These are phyloP conservation scores for Periophthalmus magnuspinnatus DNA, from an alignment of 2,797 vertebrate genomes.

Conservation along the genomic window DNA sequence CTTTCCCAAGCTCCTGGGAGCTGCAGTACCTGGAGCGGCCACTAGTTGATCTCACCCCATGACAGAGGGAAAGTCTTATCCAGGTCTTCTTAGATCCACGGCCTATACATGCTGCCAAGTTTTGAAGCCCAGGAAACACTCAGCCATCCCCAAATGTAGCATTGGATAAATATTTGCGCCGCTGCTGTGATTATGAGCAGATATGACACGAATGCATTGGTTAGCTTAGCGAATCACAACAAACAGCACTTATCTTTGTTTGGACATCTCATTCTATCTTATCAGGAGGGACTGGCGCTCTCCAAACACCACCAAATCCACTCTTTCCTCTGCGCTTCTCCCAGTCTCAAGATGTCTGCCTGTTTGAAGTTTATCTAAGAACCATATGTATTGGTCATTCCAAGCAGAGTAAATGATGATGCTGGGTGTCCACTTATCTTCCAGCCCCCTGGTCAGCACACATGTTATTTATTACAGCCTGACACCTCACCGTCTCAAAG, in stretches of 20 bases:
- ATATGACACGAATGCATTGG: conserved; percentile 54
- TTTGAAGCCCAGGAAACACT: conserved; percentile 41
- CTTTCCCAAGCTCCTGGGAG: no score
- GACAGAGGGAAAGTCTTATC: no score
- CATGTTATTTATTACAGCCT: conserved; percentile 70
- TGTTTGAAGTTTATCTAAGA: conserved; percentile 78
- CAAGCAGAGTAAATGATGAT: conserved; percentile 67
- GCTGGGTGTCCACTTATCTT: conserved; percentile 66
- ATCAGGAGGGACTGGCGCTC: conserved; percentile 66
- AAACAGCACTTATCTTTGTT: conserved; percentile 71
- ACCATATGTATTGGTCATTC: conserved; percentile 73
- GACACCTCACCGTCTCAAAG: conserved; percentile 67
- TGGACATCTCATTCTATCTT: conserved; percentile 72
- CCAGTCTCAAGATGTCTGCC: conserved; percentile 63
- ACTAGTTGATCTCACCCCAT: no score
- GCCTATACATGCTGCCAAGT: background rate
- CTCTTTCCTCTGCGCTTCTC: conserved; percentile 66
- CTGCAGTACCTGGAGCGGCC: no score
- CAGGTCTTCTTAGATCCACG: no score
- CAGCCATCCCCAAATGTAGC: conserved; percentile 62
- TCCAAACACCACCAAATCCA: conserved; percentile 74
- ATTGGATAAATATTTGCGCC: conserved; percentile 79
- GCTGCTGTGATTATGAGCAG: conserved; percentile 65
- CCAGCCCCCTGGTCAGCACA: conserved; percentile 36
- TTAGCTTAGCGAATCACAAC: conserved; percentile 71